phyloP scores from a whole-genome alignment of 2,888 invertebrate species.

The Itoplectis maculator region DNA sequence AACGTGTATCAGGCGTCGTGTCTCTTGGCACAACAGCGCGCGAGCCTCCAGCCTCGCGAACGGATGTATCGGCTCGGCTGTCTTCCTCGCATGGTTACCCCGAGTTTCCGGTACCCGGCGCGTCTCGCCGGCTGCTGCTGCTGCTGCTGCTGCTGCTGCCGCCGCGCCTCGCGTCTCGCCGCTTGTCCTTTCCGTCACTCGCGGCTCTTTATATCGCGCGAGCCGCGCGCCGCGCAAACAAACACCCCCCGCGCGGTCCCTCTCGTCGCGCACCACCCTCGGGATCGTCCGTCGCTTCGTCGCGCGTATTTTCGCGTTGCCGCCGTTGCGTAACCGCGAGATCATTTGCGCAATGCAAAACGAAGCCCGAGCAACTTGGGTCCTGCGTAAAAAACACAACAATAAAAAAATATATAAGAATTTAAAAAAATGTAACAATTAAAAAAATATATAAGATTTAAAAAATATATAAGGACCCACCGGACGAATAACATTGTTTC shows the following conservation, averaged over 20 bases:
- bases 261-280: conserved; percentile 24
- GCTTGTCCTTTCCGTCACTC: neutral
- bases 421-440: no score
- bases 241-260: conserved; percentile 33
- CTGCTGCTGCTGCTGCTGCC: no score
- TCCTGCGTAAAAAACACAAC: conserved; percentile 19
- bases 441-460: no score
- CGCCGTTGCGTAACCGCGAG: conserved; percentile 27
- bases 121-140: neutral
- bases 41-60: neutral
- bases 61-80: conserved; percentile 39
- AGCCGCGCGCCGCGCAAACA: conserved; percentile 20
- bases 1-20: no score
- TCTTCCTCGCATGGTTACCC: conserved; percentile 23
- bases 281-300: neutral
- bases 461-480: no score
- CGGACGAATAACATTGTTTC: no score
- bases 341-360: conserved; percentile 22
- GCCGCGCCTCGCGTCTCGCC: neutral
- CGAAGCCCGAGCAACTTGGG: neutral
- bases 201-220: conserved; percentile 28
- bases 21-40: neutral
- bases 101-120: conserved; percentile 10
- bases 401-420: no score
- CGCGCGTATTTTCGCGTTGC: conserved; percentile 36